A percentile compares a stretch with the other conserved stretches of the same genome.
Evolutionary conservation across 2,797 vertebrate genomes (phyloP).

Genomic region (Lithobates pipiens): DNA sequence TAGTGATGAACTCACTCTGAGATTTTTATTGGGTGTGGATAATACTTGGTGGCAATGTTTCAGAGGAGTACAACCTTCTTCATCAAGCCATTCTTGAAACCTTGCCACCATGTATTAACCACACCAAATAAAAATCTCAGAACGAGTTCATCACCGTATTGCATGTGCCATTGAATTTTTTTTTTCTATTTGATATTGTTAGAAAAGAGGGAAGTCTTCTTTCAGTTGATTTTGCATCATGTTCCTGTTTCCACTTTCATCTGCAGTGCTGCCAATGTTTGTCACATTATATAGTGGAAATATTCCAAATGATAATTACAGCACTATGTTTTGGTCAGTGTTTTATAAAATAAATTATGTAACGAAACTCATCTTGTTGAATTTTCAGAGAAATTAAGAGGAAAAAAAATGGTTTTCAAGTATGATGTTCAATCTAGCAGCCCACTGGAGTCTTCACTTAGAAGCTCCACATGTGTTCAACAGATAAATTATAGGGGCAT

Average conservation of each 20-base stretch:
- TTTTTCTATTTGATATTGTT: background rate
- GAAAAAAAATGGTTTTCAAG: too few relatives aligned
- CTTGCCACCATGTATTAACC: background rate
- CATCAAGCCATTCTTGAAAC: background rate
- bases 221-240: background rate
- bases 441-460: background rate
- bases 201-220: background rate
- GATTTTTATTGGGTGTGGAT: background rate
- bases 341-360: too few relatives aligned
- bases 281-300: background rate
- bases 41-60: background rate
- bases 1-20: background rate
- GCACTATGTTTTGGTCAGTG: too few relatives aligned
- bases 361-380: too few relatives aligned
- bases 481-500: too few relatives aligned
- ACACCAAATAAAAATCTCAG: background rate
- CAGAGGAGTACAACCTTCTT: background rate
- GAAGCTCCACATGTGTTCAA: background rate
- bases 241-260: background rate
- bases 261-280: background rate
- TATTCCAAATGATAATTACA: background rate
- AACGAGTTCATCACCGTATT: background rate
- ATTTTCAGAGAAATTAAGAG: too few relatives aligned
- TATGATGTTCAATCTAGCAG: too few relatives aligned
- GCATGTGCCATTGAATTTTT: too few relatives aligned